Evolutionary conservation across 2,888 invertebrate genomes (phyloP).

Genomic region (Lithophane semibrunnea): DNA sequence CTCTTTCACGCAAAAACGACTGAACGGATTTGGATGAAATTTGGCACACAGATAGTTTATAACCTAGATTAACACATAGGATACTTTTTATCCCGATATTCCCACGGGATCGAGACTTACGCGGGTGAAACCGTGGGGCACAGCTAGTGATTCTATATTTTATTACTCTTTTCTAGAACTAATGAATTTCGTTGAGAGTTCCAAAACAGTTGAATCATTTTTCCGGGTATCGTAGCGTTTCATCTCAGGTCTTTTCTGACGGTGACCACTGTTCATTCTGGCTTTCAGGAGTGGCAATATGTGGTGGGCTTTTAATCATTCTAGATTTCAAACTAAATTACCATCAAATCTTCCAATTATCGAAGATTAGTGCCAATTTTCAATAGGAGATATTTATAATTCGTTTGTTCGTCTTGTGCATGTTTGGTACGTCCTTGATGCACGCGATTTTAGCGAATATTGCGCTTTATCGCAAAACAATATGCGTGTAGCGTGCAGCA

Average conservation of each 20-base stretch:
- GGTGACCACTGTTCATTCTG: not conserved
- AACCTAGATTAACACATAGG: no score
- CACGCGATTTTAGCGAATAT: slow-evolving; percentile 45
- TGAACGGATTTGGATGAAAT: no score
- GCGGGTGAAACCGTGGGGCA: no score
- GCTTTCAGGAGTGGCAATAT: not conserved
- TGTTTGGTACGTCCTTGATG: slow-evolving; percentile 34
- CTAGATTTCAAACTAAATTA: not conserved
- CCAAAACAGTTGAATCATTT: not conserved
- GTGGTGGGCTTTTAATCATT: not conserved
- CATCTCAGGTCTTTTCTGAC: not conserved
- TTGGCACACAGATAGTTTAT: no score
- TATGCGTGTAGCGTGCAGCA: slow-evolving; percentile 28
- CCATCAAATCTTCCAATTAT: not conserved
- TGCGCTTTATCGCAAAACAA: slow-evolving; percentile 14
- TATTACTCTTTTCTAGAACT: no score
- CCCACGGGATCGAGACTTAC: no score
- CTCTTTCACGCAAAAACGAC: no score
- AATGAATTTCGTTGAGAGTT: not conserved
- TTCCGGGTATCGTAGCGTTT: not conserved
- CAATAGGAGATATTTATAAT: slow-evolving; percentile 12
- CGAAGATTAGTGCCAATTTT: slow-evolving; percentile 13
- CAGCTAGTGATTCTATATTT: no score
- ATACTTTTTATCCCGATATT: no score
- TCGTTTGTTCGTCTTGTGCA: not conserved